A percentile compares a stretch with the other conserved stretches of the same genome.
These are phyloP conservation scores for Tapirus indicus DNA, from an alignment of 2,797 vertebrate species.

Conservation along the genomic window DNA sequence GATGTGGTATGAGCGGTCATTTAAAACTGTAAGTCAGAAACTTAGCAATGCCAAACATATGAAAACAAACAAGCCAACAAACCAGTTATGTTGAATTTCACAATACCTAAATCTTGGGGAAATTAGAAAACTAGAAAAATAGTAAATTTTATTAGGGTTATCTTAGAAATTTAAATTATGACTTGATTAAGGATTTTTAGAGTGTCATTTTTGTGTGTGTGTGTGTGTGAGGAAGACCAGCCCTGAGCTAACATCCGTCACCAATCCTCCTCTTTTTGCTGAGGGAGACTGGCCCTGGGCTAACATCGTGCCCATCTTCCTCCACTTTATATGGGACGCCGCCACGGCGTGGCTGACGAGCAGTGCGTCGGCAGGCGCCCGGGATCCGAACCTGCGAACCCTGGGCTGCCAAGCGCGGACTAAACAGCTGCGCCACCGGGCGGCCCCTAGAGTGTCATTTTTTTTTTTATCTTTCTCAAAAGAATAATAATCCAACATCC, in stretches of 20 bases:
- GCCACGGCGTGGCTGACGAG: no score
- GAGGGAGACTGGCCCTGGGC: no score
- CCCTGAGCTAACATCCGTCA: no score
- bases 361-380: no score
- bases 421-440: no score
- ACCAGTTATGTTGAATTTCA: neutral
- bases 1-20: neutral
- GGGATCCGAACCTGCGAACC: no score
- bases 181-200: neutral
- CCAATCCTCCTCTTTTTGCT: no score
- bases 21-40: neutral
- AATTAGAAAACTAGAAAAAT: neutral
- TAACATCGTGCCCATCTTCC: no score
- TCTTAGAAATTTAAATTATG: neutral
- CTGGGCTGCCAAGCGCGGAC: no score
- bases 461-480: neutral
- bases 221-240: no score
- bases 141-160: neutral
- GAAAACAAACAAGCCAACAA: neutral
- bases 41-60: neutral
- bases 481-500: neutral
- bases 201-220: neutral
- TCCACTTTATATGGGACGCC: no score
- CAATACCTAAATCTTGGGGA: neutral
- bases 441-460: neutral